Percentiles rank a stretch among this genome's conserved stretches.
Evolutionary conservation across 37 sponge, comb jelly and placozoan species (phyloP).

Genomic region (Lycopodina hypogea): DNA sequence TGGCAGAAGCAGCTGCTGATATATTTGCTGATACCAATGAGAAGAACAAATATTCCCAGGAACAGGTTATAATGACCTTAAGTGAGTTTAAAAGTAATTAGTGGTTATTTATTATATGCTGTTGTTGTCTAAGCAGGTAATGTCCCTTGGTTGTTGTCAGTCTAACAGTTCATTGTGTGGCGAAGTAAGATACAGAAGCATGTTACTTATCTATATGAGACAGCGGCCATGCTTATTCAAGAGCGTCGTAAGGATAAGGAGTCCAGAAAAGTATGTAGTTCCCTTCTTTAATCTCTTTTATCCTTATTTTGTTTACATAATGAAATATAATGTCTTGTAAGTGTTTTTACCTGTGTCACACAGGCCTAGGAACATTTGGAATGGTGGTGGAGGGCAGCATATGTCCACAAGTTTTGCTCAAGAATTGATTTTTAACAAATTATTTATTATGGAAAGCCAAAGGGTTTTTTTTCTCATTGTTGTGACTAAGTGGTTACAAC

Average conservation of each 20-base stretch:
- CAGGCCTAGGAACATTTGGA: too few species aligned
- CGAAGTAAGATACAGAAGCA: neutral
- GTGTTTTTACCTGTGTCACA: too few species aligned
- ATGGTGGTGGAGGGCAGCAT: too few species aligned
- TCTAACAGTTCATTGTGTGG: neutral
- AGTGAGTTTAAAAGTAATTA: neutral
- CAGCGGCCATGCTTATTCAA: conserved; percentile 15
- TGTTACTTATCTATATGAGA: neutral
- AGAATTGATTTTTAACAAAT: too few species aligned
- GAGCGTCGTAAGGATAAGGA: neutral
- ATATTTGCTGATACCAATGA: conserved; percentile 9
- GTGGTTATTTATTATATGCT: too few species aligned
- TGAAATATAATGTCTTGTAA: too few species aligned
- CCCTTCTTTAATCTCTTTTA: too few species aligned
- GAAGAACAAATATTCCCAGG: neutral
- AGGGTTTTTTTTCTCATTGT: too few species aligned
- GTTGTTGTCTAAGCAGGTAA: conserved; percentile 13
- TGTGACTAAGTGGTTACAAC: too few species aligned
- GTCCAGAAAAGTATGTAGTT: conserved; percentile 5
- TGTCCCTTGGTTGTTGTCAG: conserved; percentile 15
- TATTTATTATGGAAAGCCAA: too few species aligned
- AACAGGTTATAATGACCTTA: neutral
- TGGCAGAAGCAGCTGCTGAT: conserved; percentile 33
- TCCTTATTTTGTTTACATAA: too few species aligned
- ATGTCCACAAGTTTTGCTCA: too few species aligned